Base-by-base conservation (phyloP, 2,113 vertebrate species). In the Sclerurus mexicanus region DNA sequence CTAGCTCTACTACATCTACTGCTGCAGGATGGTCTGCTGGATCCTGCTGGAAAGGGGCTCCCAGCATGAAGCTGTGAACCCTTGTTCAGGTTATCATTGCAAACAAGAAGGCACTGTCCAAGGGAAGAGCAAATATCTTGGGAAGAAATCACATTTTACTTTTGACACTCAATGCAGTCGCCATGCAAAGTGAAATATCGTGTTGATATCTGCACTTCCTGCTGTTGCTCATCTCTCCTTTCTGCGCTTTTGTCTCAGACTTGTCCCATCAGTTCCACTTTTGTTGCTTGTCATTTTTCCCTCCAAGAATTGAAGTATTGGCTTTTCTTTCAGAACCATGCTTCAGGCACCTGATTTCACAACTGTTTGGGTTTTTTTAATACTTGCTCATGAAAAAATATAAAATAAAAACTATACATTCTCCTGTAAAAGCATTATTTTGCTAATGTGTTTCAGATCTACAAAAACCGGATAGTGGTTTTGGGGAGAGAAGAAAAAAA, bases 1-100 rank as follows among this genome's bases (percentile, higher is more conserved):
- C 52, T 71, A 55, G 28, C 31, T 87, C 96, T 87, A 98, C 93
- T 98, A 42, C 98, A 98, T 46, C 64, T 60, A 80, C 78, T 14
- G 8, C 84, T 66, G 69, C 14, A 21, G 67, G 47, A 52, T 5
- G 8, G 55, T 81, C 71, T 59, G 46, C 31, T 55, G 28, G 2
- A 1, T 47, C 53, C 81, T 81, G 72, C 63, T 47, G 78, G 53
- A 90, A 85, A 75, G 60, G 58, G 56, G 35, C 56, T 95, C 33
- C 60, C 86, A 50, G 68, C 66, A 50, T 7, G 12, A 79, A 85
- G 78, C 37, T 53, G 64, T 2, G 3, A 95, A 53, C 71, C 33
- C 27, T 73, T 66, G 40, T 62, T 83, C 59, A 42, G 44, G 60
- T 90, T 87, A 86, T 49, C 78, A 63, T 28, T 0, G 0, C 71